Base-by-base conservation (phyloP, 2,888 invertebrate genomes). In the Kuschelorhynchus macadamiae region DNA sequence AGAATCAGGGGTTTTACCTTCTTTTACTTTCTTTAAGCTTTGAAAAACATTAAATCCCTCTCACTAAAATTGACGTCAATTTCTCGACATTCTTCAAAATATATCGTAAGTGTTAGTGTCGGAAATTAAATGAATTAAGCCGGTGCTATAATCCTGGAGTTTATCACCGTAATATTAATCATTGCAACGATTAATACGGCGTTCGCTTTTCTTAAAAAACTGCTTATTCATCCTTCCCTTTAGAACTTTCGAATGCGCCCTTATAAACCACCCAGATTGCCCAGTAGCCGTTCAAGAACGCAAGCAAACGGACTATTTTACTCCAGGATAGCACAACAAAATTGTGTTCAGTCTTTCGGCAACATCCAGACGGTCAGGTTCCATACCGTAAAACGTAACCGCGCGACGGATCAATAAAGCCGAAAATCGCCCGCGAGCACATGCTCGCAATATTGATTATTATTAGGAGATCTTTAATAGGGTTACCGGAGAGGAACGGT, bases 401-500 rank as follows among this genome's bases (percentile, higher is more conserved):
- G 53, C 53, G 63, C 32, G 53, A 50, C 44, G 30, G 47, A 53
- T 60, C 66, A 14, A 59, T 75, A 74, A 72, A 71, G 74, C 57
- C 71, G 72, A 75, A 65, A 74, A 57, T 76, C 72, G 70, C 67
- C 53, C 61, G 59, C 47, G 69, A 73, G 61, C 74, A 74, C 73
- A 74, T 73, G 74, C 70, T 56, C 44, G 17, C 12, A 61, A 65
- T 73, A 73, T 73, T 68, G 73, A 73, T 71, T 61, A 53, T 21
- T 42, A 46, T 49, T 50, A 47, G 55, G 44, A 52, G 64, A 62
- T 64, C 64, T 59, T 46, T 25, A 33, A 36, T 52, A 50, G 59
- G 18, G 18, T 64, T 55, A 21, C 53, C 39, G 49, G 33, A 47
- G 50, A 42, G 53, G 36, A 47, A 16, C 36, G 53, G 61, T 18